Percentiles rank a stretch among this genome's conserved stretches.
phyloP scores from a whole-genome alignment of 2,888 invertebrate genomes.

The Chromoteleia sp. region DNA sequence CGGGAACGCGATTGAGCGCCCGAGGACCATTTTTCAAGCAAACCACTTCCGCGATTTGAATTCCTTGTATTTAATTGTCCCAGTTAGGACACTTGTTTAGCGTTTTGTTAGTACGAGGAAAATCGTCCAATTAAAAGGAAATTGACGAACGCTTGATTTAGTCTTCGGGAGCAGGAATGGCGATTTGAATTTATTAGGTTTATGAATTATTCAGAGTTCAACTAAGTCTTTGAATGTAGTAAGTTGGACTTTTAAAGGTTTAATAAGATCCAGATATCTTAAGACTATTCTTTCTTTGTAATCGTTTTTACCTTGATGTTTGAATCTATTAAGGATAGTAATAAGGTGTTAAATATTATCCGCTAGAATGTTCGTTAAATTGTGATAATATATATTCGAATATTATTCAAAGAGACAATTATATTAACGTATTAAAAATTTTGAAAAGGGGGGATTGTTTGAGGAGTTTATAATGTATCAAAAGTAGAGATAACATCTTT shows the following conservation, averaged over 20 bases:
- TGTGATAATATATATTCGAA: too few relatives aligned
- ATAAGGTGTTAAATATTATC: too few relatives aligned
- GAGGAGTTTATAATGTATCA: too few relatives aligned
- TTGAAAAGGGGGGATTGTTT: too few relatives aligned
- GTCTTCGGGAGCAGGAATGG: not conserved
- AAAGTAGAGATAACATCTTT: too few relatives aligned
- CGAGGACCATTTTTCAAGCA: conserved; percentile 64
- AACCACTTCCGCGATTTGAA: conserved; percentile 58
- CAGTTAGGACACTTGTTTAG: conserved; percentile 34
- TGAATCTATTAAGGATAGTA: too few relatives aligned
- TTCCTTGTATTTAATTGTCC: conserved; percentile 44
- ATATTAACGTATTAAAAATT: too few relatives aligned
- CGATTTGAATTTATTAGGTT: conserved; percentile 32
- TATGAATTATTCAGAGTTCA: conserved; percentile 48
- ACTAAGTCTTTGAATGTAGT: not conserved
- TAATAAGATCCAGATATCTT: not conserved
- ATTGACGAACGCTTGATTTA: conserved; percentile 21
- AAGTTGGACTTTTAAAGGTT: not conserved
- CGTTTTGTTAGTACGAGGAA: conserved; percentile 6
- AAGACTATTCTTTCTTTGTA: too few relatives aligned
- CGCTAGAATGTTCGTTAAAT: too few relatives aligned
- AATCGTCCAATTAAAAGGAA: conserved; percentile 39
- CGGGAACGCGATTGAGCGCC: conserved; percentile 31
- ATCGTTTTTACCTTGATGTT: too few relatives aligned
- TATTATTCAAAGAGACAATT: too few relatives aligned